Evolutionary conservation across 2,888 invertebrate species (phyloP), one percentile per base, ranked within the genome.

Genomic region (Rhagonycha lutea): DNA sequence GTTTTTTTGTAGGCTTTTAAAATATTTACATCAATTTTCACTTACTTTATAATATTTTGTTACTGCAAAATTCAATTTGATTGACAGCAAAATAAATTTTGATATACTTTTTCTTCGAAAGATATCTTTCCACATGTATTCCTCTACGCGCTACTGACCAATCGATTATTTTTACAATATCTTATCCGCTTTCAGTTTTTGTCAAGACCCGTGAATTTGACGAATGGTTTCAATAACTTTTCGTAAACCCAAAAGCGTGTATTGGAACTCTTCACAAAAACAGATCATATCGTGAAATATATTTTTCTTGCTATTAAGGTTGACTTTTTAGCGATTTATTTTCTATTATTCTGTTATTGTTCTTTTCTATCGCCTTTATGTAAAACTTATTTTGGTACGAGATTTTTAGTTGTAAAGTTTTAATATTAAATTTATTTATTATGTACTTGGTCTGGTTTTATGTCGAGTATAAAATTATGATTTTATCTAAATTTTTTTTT

Each of bases 161-260:
- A 84, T 84, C 82, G 83, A 83, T 83, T 84, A 82, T 81, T 81
- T 83, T 81, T 65, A 24, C 63, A 24, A 65, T 81, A 82, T 83
- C 81, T 81, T 80, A 80, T 76, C 80, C 81, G 75, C 79, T 79
- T 79, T 73, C 79, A 79, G 80, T 84, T 84, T 83, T 82, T 81
- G 79, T 74, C 76, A 74, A 78, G 77, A 81, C 81, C 81, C 79
- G 83, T 83, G 83, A 84, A 84, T 84, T 84, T 85, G 84, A 85
- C 84, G 84, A 84, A 85, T 84, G 84, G 84, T 84, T 84, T 84
- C 85, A 84, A 85, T 85, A 85, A 84, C 84, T 85, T 83, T 82
- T 81, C 81, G 63, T 76, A 81, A 81, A 82, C 82, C 77, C 80
- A 74, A 80, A 47, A 83, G 82, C 83, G 83, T 82, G 83, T 84